Conservation (phyloP, 2,113 vertebrate species). For the Bothrops jararaca region DNA sequence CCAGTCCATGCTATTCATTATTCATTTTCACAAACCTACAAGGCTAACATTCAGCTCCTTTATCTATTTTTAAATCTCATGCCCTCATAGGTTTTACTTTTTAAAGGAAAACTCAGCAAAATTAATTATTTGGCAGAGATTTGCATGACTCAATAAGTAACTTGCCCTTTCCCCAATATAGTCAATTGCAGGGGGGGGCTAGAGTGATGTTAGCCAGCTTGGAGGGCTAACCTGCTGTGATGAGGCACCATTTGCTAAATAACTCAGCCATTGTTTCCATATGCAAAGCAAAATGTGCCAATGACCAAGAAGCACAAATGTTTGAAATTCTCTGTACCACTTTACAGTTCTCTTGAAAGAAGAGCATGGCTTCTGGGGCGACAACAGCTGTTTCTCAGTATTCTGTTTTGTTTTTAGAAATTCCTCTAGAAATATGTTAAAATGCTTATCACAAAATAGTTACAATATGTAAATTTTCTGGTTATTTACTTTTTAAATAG, state of each 20-base stretch:
- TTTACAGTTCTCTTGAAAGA: slow-evolving; percentile 1
- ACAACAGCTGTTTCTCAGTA: background rate
- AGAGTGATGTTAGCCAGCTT: background rate
- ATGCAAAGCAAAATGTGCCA: slow-evolving; percentile 38
- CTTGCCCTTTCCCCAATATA: background rate
- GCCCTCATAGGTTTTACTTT: background rate
- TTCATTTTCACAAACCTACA: background rate
- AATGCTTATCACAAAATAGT: background rate
- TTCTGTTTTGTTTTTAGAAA: slow-evolving; percentile 2
- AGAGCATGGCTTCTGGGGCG: background rate
- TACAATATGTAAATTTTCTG: background rate
- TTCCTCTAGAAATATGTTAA: background rate
- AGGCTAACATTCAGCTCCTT: background rate
- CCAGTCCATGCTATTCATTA: too few species aligned
- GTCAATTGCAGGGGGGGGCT: background rate
- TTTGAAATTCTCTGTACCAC: slow-evolving; percentile 25
- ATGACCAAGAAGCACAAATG: background rate
- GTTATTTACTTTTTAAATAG: background rate
- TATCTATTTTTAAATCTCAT: background rate
- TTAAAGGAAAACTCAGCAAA: slow-evolving; percentile 1
- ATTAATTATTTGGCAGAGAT: background rate
- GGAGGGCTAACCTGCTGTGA: fast-evolving
- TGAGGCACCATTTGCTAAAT: background rate
- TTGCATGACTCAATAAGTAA: slow-evolving; percentile 11
- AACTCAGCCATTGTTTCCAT: background rate